Base-by-base conservation (phyloP, 2,113 vertebrate genomes). In the Campylomormyrus tamandua region DNA sequence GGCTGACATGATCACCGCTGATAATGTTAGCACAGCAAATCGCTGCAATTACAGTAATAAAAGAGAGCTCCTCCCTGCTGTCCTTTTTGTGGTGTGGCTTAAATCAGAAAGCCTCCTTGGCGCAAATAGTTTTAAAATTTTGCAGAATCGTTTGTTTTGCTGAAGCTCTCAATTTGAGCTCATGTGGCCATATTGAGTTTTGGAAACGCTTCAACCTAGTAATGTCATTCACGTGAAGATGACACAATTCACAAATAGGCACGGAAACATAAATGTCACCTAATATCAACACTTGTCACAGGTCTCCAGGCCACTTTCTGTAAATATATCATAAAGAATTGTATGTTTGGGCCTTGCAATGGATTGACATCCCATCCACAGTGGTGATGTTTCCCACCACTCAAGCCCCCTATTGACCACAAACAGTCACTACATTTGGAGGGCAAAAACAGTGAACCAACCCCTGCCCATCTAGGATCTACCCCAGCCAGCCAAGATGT, bases 11-110 rank as follows among this genome's bases (percentile, higher is more conserved):
- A 84, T 84, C 45, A 84, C 39, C 49, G 39, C 74, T 80, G 74
- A 80, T 84, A 48, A 48, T 84, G 45, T 84, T n/a, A 84, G 83
- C 83, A 48, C 46, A 84, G 83, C 19, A 84, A 84, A 84, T 84
- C 39, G 2, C 13, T 84, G 45, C 89, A 62, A 90, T 87, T 90
- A 86, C 85, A 86, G 83, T 58, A 87, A 86, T 74, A 85, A 84
- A 70, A 89, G 46, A 19, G 4, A 42, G 35, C 15, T 39, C 83
- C 88, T 90, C 35, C 11, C 39, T n/a, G 3, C 45, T 84, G 21
- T n/a, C 45, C 39, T 48, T 46, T 84, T 5, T 84, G 39, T 84
- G 83, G 10, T 83, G 10, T 11, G 21, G 80, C 17, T 83, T 83
- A 42, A 46, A 21, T 83, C 24, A 83, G 80, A 24, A 83, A 83